Conservation (phyloP, 2,797 vertebrate genomes). For the Gallinago stenura region DNA sequence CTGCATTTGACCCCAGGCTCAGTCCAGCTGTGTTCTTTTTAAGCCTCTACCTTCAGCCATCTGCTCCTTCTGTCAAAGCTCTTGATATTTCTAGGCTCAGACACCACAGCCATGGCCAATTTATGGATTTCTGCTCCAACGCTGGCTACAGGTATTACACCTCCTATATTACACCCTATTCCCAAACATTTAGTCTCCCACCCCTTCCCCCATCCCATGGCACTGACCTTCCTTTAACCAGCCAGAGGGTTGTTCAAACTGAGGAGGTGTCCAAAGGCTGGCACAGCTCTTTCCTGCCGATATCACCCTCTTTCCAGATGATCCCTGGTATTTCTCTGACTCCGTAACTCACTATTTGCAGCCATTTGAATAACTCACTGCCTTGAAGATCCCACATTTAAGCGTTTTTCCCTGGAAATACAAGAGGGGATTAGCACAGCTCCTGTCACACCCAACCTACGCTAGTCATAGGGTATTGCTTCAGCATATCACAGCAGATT, state of each 20-base stretch:
- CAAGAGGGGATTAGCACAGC: neutral
- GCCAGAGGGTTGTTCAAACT: neutral
- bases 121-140: neutral
- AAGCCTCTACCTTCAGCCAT: neutral
- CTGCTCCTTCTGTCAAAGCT: neutral
- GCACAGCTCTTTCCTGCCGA: neutral
- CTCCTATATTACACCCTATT: neutral
- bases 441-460: neutral
- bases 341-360: neutral
- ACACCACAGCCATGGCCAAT: neutral
- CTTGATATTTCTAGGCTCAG: neutral
- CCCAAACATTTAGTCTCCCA: neutral
- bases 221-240: neutral
- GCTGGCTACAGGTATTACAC: neutral
- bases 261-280: neutral
- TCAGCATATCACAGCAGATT: neutral
- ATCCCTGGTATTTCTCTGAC: neutral
- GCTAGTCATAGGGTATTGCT: neutral
- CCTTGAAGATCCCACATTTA: neutral
- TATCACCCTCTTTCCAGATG: neutral
- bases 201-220: neutral
- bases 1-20: neutral
- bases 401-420: neutral
- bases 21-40: neutral
- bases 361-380: neutral